phyloP scores from a whole-genome alignment of 2,888 invertebrate genomes.

The Drosophila paramelanica region DNA sequence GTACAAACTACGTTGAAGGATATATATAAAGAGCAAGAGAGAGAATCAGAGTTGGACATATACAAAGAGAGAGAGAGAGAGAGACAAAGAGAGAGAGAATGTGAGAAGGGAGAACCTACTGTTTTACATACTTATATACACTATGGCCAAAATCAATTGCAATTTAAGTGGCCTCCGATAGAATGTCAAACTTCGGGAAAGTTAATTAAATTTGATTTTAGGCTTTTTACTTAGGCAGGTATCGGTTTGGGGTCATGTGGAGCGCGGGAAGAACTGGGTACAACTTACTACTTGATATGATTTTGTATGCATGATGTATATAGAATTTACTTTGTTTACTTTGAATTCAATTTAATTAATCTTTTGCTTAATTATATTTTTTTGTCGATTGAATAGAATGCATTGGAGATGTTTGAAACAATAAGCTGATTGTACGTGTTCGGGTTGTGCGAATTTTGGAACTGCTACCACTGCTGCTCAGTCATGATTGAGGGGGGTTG shows the following conservation, averaged over 20 bases:
- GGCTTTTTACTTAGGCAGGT: slow-evolving; percentile 32
- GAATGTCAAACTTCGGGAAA: slow-evolving; percentile 73
- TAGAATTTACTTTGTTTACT: slow-evolving; percentile 32
- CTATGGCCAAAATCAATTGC: slow-evolving; percentile 60
- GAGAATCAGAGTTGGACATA: slow-evolving; percentile 21
- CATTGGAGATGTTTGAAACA: slow-evolving; percentile 76
- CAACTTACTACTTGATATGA: slow-evolving; percentile 75
- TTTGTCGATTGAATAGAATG: slow-evolving; percentile 70
- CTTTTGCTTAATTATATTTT: slow-evolving; percentile 52
- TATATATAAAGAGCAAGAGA: slow-evolving; percentile 16
- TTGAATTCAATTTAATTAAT: slow-evolving; percentile 35
- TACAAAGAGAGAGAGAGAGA: slow-evolving; percentile 27
- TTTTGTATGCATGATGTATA: slow-evolving; percentile 54
- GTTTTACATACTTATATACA: slow-evolving; percentile 22
- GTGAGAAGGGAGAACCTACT: slow-evolving; percentile 11
- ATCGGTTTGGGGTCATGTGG: slow-evolving; percentile 24
- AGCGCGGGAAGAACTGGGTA: slow-evolving; percentile 54
- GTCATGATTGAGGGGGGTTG: slow-evolving; percentile 67
- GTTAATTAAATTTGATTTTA: slow-evolving; percentile 73
- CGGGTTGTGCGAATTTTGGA: slow-evolving; percentile 73
- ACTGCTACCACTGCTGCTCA: slow-evolving; percentile 80
- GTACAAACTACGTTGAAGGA: slow-evolving; percentile 29
- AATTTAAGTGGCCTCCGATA: slow-evolving; percentile 69
- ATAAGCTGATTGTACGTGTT: slow-evolving; percentile 64
- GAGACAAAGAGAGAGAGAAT: slow-evolving; percentile 25